Conservation (phyloP, 2,113 vertebrate species). For the Aldabrachelys gigantea region DNA sequence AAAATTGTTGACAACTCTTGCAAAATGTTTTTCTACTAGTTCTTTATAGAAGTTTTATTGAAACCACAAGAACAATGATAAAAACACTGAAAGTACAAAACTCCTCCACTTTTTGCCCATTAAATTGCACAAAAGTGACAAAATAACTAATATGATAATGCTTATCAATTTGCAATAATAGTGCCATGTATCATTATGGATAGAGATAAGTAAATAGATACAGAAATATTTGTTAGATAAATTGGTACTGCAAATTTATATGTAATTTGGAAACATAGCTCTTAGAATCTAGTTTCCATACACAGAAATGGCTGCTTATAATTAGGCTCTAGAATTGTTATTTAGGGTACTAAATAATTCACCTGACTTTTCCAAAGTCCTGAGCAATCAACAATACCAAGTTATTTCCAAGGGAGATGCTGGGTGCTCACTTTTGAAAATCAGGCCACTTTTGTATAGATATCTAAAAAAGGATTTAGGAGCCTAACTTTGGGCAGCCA, state of each 20-base stretch:
- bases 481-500: background rate
- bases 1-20: background rate
- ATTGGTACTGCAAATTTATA: background rate
- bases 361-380: background rate
- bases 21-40: background rate
- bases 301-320: background rate
- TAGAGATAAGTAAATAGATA: background rate
- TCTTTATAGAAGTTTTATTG: background rate
- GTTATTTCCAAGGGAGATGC: background rate
- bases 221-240: background rate
- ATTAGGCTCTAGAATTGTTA: background rate
- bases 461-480: background rate
- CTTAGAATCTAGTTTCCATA: background rate
- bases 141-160: background rate
- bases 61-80: background rate
- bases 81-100: background rate
- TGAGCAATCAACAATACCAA: background rate
- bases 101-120: background rate
- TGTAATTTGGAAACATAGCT: background rate
- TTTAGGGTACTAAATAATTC: background rate
- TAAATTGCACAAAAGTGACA: background rate
- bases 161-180: accelerated
- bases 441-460: background rate
- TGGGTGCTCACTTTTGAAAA: background rate
- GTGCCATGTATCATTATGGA: background rate